These are phyloP conservation scores for Albula glossodonta DNA, from an alignment of 2,113 vertebrate genomes.

Conservation along the genomic window DNA sequence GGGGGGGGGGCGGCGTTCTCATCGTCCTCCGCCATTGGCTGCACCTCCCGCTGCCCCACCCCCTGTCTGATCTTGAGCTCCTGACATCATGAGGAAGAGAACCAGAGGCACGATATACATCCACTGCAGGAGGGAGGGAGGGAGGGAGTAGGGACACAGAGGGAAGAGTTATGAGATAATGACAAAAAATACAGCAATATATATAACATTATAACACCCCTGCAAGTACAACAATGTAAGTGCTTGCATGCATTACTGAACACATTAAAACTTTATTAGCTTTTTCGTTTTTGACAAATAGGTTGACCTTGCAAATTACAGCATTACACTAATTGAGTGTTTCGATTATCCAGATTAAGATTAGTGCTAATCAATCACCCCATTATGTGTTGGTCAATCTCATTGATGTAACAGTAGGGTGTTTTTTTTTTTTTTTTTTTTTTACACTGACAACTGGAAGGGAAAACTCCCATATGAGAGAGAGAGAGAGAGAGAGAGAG, in stretches of 20 bases:
- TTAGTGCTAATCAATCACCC: not conserved
- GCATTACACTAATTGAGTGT: not conserved
- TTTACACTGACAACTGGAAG: not conserved
- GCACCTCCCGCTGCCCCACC: slow-evolving; percentile 77
- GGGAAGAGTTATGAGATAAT: not conserved
- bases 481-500: not conserved
- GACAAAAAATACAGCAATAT: not conserved
- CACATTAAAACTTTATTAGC: too few relatives aligned
- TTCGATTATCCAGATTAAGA: not conserved
- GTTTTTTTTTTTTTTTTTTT: too few relatives aligned
- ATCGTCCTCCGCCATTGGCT: slow-evolving; percentile 72
- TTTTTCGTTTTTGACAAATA: too few relatives aligned
- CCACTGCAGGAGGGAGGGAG: slow-evolving; percentile 70
- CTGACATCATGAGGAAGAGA: slow-evolving; percentile 94
- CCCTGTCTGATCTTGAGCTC: slow-evolving; percentile 84
- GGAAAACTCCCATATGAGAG: not conserved
- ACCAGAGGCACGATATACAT: slow-evolving; percentile 94
- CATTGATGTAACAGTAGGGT: not conserved
- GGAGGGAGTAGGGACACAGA: not conserved
- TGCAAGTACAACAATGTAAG: not conserved
- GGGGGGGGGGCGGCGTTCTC: slow-evolving; percentile 32
- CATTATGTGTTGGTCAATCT: not conserved
- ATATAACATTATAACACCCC: not conserved
- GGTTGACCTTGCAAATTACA: not conserved
- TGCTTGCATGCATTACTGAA: not conserved